Conservation (phyloP, 2,113 vertebrate genomes). For the Lanius ludovicianus region DNA sequence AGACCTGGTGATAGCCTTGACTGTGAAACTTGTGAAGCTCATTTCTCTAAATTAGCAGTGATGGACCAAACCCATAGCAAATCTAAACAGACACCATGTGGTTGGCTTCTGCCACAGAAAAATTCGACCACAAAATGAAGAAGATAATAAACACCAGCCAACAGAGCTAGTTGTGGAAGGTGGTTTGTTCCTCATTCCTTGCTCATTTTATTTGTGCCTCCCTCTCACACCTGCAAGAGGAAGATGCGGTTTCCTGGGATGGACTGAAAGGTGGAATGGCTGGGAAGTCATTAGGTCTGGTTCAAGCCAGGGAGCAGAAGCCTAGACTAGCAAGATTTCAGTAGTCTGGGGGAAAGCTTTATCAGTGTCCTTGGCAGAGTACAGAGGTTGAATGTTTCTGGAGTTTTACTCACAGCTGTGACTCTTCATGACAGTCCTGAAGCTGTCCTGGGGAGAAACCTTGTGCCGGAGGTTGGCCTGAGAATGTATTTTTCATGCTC, state of each 20-base stretch:
- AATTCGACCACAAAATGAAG: not conserved
- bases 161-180: not conserved
- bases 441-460: not conserved
- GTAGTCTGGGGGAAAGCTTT: not conserved
- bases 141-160: not conserved
- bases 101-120: not conserved
- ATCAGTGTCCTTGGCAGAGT: not conserved
- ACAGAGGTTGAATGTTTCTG: not conserved
- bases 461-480: not conserved
- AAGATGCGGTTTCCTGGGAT: not conserved
- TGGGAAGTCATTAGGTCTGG: not conserved
- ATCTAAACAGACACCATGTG: not conserved
- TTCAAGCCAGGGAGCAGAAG: not conserved
- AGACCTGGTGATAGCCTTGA: not conserved
- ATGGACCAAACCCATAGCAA: not conserved
- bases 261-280: not conserved
- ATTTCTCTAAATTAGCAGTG: not conserved
- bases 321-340: not conserved
- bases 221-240: not conserved
- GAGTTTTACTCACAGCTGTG: not conserved
- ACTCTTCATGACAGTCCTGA: not conserved
- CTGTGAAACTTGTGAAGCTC: not conserved
- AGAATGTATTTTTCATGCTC: rapidly evolving
- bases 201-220: not conserved
- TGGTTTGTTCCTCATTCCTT: not conserved